Percentiles rank a stretch among this genome's conserved stretches.
Conservation (phyloP, 2,113 vertebrate species). For the Limanda limanda region DNA sequence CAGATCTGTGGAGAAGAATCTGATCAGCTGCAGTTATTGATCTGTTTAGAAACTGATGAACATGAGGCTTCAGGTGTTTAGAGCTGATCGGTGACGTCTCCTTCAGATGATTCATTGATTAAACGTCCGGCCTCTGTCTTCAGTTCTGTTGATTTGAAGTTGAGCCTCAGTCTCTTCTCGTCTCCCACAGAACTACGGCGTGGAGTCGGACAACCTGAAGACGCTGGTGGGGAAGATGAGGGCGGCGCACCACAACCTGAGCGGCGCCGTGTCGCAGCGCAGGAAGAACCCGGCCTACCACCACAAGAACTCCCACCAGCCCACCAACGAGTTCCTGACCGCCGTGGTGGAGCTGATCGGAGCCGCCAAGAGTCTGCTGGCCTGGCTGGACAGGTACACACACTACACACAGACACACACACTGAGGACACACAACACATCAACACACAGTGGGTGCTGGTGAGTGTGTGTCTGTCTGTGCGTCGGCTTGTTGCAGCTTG, state of each 20-base stretch:
- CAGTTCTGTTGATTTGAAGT: neutral
- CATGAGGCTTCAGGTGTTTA: too few relatives aligned
- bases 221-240: constrained; percentile 89
- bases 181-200: constrained; percentile 88
- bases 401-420: too few relatives aligned
- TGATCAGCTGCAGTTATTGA: too few relatives aligned
- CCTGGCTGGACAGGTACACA: constrained; percentile 92
- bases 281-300: constrained; percentile 87
- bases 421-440: neutral
- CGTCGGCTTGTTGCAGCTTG: constrained; percentile 50
- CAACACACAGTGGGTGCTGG: neutral
- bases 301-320: constrained; percentile 85
- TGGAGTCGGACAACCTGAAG: constrained; percentile 95
- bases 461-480: neutral
- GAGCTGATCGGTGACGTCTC: too few relatives aligned
- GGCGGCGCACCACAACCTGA: constrained; percentile 86
- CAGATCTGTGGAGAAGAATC: neutral
- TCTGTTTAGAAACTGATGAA: too few relatives aligned
- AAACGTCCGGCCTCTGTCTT: neutral
- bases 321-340: constrained; percentile 92
- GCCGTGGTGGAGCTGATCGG: constrained; percentile 95
- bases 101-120: neutral
- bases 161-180: neutral
- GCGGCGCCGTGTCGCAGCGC: constrained; percentile 86
- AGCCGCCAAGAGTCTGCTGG: constrained; percentile 91